A percentile compares a stretch with the other conserved stretches of the same genome.
phyloP scores from a whole-genome alignment of 2,797 vertebrate genomes.

The Lithobates pipiens region DNA sequence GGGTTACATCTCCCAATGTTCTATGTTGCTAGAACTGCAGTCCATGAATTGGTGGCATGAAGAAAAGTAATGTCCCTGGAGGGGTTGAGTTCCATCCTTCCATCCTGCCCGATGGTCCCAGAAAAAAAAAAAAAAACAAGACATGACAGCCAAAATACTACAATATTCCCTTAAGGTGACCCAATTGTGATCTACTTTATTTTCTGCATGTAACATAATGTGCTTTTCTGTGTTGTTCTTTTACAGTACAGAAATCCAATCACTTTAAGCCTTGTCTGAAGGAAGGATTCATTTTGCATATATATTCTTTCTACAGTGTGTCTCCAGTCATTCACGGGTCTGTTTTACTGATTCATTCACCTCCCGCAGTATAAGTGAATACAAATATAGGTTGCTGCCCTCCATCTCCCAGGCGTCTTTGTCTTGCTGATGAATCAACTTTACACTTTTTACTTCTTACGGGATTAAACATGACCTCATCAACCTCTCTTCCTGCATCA shows the following conservation, averaged over 20 bases:
- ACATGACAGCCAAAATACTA: no score
- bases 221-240: no score
- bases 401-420: constrained; percentile 29
- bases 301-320: background rate
- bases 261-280: background rate
- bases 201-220: no score
- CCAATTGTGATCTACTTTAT: no score
- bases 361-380: background rate
- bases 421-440: constrained; percentile 49
- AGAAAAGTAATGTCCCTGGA: no score
- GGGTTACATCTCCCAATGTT: no score
- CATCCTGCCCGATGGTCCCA: no score
- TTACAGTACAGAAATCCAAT: background rate
- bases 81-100: no score
- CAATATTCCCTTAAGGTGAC: no score
- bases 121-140: no score
- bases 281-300: background rate
- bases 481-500: constrained; percentile 26
- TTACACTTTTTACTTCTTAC: constrained; percentile 38
- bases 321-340: background rate
- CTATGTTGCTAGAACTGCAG: no score
- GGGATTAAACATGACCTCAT: constrained; percentile 45
- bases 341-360: background rate
- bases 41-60: no score
- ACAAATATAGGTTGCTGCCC: constrained; percentile 23